phyloP scores from a whole-genome alignment of 2,888 invertebrate genomes.

The Dione vanillae region DNA sequence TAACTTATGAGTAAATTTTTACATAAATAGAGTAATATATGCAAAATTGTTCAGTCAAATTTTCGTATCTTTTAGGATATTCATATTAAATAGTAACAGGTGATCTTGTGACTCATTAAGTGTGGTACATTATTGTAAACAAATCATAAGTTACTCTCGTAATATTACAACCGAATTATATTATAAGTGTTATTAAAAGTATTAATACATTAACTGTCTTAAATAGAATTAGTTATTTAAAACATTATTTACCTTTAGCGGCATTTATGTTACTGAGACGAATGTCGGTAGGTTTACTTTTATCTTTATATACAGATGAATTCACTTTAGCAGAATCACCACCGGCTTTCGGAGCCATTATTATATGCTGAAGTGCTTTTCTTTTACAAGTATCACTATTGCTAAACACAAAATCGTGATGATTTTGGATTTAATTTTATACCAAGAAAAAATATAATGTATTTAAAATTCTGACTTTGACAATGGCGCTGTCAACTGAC shows the following conservation, averaged over 20 bases:
- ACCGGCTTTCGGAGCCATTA: slow-evolving; percentile 79
- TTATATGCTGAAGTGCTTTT: slow-evolving; percentile 20
- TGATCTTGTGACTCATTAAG: slow-evolving; percentile 17
- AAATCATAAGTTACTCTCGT: background rate
- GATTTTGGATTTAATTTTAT: slow-evolving; percentile 31
- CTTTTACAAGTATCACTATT: slow-evolving; percentile 20
- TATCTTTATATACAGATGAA: slow-evolving; percentile 91
- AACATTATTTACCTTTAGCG: slow-evolving; percentile 92
- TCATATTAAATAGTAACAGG: slow-evolving; percentile 7
- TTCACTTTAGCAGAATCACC: slow-evolving; percentile 77
- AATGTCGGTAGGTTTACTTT: slow-evolving; percentile 97
- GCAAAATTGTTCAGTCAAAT: too few species aligned
- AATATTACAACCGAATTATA: too few species aligned
- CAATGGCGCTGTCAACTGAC: slow-evolving; percentile 1
- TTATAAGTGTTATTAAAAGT: background rate
- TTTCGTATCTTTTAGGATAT: background rate
- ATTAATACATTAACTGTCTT: too few species aligned
- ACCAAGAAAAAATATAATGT: background rate
- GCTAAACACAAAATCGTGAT: slow-evolving; percentile 20
- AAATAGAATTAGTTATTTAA: background rate
- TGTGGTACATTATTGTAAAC: slow-evolving; percentile 5
- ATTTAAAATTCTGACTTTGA: slow-evolving; percentile 13
- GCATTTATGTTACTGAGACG: slow-evolving; percentile 98
- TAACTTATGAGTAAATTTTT: too few species aligned
- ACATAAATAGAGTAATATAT: background rate